Base-by-base conservation (phyloP, 2,888 invertebrate species). In the Lasiommata megera region DNA sequence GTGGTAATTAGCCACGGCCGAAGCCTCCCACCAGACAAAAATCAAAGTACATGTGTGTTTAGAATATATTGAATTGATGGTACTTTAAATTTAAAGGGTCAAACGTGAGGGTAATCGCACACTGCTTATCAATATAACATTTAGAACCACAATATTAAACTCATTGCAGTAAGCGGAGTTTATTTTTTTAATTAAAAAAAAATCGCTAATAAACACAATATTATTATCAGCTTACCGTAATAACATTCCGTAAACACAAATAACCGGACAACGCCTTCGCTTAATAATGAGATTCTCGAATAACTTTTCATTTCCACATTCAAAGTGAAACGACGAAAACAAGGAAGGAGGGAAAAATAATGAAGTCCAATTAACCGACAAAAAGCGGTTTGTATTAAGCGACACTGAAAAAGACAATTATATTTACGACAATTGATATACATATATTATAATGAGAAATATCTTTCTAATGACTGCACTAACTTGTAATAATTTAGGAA, bases 291-390 rank as follows among this genome's bases (percentile, higher is more conserved):
- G 63, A 66, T 62, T 62, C 69, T 34, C 48, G 46, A 76, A 73
- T 73, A 74, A 60, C 70, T 67, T 76, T 76, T 76, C 70, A 74
- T 78, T 79, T 72, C 68, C 75, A 68, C 74, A 66, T 75, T 77
- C 65, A 64, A 67, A 68, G 72, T 67, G 70, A 74, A 72, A 69
- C 72, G 48, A 60, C 72, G 74, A 76, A 77, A 79, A 77, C 70
- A 76, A 75, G 70, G 64, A 67, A 62, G 62, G 76, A 77, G 79
- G 78, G 23, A 38, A 37, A n/a, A 81, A 80, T 80, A 82, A 82
- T 78, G 74, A 71, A 74, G 70, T 68, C 77, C 76, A 82, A 83
- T 82, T 80, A 82, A 76, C 72, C 75, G 74, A 72, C 74, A 71
- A 74, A 77, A 72, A 54, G 44, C 56, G 55, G 47, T 53, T 46